Conservation (phyloP, 1,140 invertebrate genomes). For the Anoplophora glabripennis region DNA sequence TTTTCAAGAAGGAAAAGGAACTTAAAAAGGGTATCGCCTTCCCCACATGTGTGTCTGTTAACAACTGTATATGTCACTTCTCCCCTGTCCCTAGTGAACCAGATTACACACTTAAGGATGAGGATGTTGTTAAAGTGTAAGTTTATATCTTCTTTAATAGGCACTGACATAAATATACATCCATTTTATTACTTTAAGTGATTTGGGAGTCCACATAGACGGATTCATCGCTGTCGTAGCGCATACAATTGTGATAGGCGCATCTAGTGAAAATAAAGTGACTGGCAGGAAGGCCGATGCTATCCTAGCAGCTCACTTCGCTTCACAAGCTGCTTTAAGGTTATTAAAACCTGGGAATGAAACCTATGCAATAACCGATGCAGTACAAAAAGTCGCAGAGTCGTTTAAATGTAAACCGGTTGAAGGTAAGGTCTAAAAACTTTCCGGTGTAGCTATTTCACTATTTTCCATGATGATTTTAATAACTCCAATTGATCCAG, state of each 20-base stretch:
- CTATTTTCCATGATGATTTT: slow-evolving; percentile 8
- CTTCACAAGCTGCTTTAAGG: slow-evolving; percentile 90
- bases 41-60: slow-evolving; percentile 97
- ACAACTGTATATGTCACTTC: slow-evolving; percentile 99
- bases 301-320: slow-evolving; percentile 90
- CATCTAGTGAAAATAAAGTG: slow-evolving; percentile 65
- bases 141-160: slow-evolving; percentile 41
- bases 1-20: slow-evolving; percentile 98
- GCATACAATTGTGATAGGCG: slow-evolving; percentile 90
- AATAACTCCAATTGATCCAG: slow-evolving; percentile 16
- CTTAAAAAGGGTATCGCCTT: slow-evolving; percentile 98
- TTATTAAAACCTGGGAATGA: slow-evolving; percentile 86
- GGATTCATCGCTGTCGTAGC: slow-evolving; percentile 98
- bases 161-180: background rate
- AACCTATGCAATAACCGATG: slow-evolving; percentile 82
- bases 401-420: slow-evolving; percentile 95
- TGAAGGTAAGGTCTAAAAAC: slow-evolving; percentile 58
- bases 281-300: slow-evolving; percentile 92
- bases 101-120: slow-evolving; percentile 84
- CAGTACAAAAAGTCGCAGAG: slow-evolving; percentile 89
- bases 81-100: slow-evolving; percentile 92
- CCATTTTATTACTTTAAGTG: slow-evolving; percentile 65
- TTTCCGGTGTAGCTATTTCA: background rate
- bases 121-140: slow-evolving; percentile 98
- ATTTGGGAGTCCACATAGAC: slow-evolving; percentile 97